These are phyloP conservation scores for Urophycis tenuis DNA, from an alignment of 2,797 vertebrate species.

Conservation along the genomic window DNA sequence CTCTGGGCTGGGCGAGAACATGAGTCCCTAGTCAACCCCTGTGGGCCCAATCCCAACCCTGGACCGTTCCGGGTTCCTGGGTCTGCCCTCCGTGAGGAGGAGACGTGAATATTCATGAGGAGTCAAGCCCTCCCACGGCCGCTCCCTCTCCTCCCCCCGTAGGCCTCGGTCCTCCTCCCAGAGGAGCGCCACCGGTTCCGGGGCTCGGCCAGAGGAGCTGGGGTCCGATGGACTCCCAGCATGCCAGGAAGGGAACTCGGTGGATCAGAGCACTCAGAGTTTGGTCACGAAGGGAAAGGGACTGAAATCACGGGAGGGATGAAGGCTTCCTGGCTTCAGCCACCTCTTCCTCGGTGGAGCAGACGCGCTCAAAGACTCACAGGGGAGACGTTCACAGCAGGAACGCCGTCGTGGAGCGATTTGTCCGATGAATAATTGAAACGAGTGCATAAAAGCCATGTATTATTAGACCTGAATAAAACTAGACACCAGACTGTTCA, in stretches of 20 bases:
- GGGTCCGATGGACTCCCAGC: background rate
- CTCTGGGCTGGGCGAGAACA: background rate
- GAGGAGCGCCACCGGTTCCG: conserved; percentile 7
- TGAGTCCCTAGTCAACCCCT: background rate
- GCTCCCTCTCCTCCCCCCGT: background rate
- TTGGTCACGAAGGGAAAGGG: background rate
- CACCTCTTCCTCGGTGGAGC: background rate
- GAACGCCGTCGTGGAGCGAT: too few species aligned
- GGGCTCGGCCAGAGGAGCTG: background rate
- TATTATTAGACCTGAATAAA: too few species aligned
- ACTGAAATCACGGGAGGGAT: background rate
- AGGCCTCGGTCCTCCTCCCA: conserved; percentile 10
- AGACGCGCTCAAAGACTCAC: background rate
- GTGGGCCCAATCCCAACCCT: background rate
- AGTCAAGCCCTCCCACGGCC: background rate
- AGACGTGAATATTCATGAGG: conserved; percentile 22
- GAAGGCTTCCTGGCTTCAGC: background rate
- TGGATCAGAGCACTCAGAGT: background rate
- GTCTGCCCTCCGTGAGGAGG: background rate
- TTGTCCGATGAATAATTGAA: too few species aligned
- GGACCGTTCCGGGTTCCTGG: background rate
- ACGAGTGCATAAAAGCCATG: too few species aligned
- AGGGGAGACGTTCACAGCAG: too few species aligned
- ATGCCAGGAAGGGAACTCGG: background rate
- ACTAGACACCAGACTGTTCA: too few species aligned